Percentiles rank a stretch among this genome's conserved stretches.
Conservation (phyloP, 2,113 vertebrate genomes). For the Tricholaema leucomelas region DNA sequence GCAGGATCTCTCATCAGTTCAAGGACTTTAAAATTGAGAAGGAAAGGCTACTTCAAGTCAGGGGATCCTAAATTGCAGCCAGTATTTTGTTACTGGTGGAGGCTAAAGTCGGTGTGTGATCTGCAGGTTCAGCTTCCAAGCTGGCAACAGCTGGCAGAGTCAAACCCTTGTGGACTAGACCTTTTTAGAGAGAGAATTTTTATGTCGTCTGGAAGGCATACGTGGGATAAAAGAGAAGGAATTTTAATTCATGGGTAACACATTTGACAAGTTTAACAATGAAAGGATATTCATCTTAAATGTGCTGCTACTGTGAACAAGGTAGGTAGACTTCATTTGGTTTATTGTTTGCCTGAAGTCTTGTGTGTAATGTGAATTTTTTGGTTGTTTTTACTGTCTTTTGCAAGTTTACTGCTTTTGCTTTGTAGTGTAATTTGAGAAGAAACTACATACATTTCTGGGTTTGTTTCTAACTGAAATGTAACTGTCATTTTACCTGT, state of each 20-base stretch:
- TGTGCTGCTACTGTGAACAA: background rate
- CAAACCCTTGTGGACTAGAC: background rate
- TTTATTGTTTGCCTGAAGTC: background rate
- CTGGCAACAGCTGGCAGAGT: rapidly evolving
- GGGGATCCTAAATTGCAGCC: background rate
- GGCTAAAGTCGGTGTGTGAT: rapidly evolving
- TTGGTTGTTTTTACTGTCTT: background rate
- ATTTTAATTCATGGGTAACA: background rate
- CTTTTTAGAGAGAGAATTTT: background rate
- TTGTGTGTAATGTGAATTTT: background rate
- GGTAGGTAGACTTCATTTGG: background rate
- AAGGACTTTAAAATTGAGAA: background rate
- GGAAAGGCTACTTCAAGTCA: background rate
- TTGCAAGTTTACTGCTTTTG: background rate
- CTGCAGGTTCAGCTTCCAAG: background rate
- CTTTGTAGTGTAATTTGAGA: too few relatives aligned
- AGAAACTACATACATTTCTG: too few relatives aligned
- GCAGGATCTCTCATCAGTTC: background rate
- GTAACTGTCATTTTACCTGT: too few relatives aligned
- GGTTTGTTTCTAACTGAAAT: too few relatives aligned
- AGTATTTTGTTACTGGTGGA: background rate
- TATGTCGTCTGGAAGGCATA: background rate
- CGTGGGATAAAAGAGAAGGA: background rate
- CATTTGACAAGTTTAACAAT: background rate
- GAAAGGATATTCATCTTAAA: background rate